These are phyloP conservation scores for Alcedo atthis DNA, from an alignment of 2,797 vertebrate genomes.

Conservation along the genomic window DNA sequence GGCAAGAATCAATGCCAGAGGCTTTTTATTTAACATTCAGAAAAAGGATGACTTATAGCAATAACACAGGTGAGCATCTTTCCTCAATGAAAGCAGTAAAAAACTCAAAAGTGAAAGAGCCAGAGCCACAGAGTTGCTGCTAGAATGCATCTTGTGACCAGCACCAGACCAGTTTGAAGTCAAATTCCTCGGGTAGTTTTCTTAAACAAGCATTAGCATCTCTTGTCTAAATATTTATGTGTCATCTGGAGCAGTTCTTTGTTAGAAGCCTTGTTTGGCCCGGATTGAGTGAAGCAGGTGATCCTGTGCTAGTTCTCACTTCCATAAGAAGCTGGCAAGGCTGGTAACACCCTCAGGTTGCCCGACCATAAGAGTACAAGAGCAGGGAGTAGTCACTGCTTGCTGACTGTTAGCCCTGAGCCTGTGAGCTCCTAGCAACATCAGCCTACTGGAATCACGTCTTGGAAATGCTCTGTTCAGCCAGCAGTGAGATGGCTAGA, in stretches of 20 bases:
- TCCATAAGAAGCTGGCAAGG: not conserved
- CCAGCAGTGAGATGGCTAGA: not conserved
- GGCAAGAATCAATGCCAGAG: not conserved
- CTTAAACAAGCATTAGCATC: not conserved
- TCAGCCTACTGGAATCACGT: not conserved
- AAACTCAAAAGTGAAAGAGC: not conserved
- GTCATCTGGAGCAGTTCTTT: not conserved
- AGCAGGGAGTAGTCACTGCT: not conserved
- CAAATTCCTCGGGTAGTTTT: not conserved
- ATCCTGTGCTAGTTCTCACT: accelerated
- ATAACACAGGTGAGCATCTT: accelerated
- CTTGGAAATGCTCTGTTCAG: not conserved
- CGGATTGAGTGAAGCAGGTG: not conserved
- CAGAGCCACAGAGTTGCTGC: not conserved
- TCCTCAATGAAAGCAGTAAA: not conserved
- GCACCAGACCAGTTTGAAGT: not conserved
- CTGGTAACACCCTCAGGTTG: accelerated
- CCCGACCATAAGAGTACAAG: accelerated
- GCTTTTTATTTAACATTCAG: not conserved
- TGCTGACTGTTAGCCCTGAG: not conserved
- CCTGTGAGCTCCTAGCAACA: not conserved
- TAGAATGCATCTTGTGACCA: not conserved
- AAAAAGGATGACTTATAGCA: not conserved
- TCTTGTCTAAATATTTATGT: not conserved
- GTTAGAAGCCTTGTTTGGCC: not conserved